Percentiles rank a stretch among this genome's conserved stretches.
phyloP scores from a whole-genome alignment of 2,797 vertebrate genomes.

The Phoeniculus purpureus region DNA sequence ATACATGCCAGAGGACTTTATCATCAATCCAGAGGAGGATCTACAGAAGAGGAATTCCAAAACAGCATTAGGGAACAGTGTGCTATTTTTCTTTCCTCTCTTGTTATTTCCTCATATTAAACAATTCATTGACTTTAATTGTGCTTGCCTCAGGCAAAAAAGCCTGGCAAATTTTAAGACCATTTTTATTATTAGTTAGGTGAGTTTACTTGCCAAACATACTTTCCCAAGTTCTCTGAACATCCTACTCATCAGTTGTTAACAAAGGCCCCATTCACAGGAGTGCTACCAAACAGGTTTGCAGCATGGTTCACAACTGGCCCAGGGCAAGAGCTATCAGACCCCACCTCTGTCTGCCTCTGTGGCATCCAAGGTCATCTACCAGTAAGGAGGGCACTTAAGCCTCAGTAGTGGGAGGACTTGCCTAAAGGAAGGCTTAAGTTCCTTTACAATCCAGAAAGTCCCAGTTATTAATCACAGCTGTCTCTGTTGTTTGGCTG shows the following conservation, averaged over 20 bases:
- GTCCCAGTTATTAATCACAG: background rate
- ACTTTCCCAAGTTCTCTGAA: constrained; percentile 62
- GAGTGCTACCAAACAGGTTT: constrained; percentile 7
- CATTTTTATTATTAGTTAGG: constrained; percentile 61
- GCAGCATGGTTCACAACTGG: background rate
- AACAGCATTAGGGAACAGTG: background rate
- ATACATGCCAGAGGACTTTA: constrained; percentile 20
- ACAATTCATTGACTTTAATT: constrained; percentile 67
- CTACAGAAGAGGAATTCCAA: constrained; percentile 32
- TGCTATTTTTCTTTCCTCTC: background rate
- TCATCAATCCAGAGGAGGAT: constrained; percentile 11
- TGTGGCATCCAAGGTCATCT: background rate
- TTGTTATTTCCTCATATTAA: constrained; percentile 62
- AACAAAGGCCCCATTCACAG: constrained; percentile 57
- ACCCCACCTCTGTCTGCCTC: background rate
- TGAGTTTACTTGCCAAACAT: constrained; percentile 61
- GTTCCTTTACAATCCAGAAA: background rate
- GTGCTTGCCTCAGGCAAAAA: constrained; percentile 13
- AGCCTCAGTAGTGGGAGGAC: background rate
- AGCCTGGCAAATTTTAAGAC: constrained; percentile 53
- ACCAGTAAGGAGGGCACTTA: background rate
- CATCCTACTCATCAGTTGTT: constrained; percentile 20
- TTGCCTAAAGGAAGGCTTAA: background rate
- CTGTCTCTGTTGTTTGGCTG: background rate
- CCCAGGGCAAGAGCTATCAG: background rate